Conservation (phyloP, 1,140 invertebrate species). For the Euwallacea similis region DNA sequence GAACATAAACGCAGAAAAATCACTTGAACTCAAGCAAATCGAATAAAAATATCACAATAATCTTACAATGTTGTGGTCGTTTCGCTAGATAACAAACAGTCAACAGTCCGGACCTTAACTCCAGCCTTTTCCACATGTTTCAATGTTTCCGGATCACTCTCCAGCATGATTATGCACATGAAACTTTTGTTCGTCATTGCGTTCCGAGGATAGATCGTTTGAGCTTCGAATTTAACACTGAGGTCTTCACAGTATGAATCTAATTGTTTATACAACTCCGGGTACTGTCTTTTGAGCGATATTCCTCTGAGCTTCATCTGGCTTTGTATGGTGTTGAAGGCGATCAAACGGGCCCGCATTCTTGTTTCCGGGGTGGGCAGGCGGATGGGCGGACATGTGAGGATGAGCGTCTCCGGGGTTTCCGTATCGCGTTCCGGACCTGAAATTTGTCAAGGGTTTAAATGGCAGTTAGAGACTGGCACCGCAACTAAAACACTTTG, state of each 20-base stretch:
- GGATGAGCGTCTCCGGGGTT: slow-evolving; percentile 56
- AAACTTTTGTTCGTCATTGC: slow-evolving; percentile 78
- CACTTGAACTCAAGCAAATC: too few relatives aligned
- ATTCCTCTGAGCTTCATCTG: slow-evolving; percentile 80
- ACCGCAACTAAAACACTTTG: too few relatives aligned
- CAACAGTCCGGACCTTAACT: slow-evolving; percentile 66
- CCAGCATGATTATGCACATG: slow-evolving; percentile 91
- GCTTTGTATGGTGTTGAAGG: slow-evolving; percentile 77
- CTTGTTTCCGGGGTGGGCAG: slow-evolving; percentile 62
- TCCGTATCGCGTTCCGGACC: slow-evolving; percentile 49
- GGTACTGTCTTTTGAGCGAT: slow-evolving; percentile 76
- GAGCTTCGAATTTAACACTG: slow-evolving; percentile 80
- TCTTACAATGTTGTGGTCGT: slow-evolving; percentile 44
- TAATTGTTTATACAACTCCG: slow-evolving; percentile 80
- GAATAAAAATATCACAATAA: slow-evolving; percentile 1
- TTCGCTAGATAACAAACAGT: slow-evolving; percentile 57
- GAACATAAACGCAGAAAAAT: too few relatives aligned
- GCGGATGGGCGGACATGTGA: slow-evolving; percentile 68
- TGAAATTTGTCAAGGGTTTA: not conserved
- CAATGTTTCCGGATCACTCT: slow-evolving; percentile 70
- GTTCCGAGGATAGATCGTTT: slow-evolving; percentile 85
- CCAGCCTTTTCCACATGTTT: slow-evolving; percentile 65
- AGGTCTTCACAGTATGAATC: slow-evolving; percentile 80
- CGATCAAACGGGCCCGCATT: slow-evolving; percentile 75
- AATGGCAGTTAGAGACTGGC: too few relatives aligned